Evolutionary conservation across 1,140 invertebrate genomes (phyloP).

Genomic region (Heliconius himera): DNA sequence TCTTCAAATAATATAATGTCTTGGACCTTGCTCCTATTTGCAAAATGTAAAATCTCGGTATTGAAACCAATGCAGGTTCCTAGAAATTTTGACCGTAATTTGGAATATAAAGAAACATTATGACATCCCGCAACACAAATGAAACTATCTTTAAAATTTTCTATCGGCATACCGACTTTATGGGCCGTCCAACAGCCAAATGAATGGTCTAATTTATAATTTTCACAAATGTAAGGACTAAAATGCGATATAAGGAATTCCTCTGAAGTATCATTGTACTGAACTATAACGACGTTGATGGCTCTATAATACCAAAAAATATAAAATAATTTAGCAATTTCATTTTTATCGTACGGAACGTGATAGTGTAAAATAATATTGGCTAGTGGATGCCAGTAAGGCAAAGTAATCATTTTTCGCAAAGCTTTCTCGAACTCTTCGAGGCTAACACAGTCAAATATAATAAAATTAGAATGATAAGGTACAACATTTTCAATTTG

Average conservation of each 20-base stretch:
- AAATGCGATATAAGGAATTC: slow-evolving; percentile 50
- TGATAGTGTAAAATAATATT: slow-evolving; percentile 63
- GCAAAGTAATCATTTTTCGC: slow-evolving; percentile 44
- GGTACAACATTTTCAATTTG: slow-evolving; percentile 53
- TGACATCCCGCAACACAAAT: slow-evolving; percentile 59
- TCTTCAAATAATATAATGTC: slow-evolving; percentile 59
- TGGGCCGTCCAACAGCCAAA: slow-evolving; percentile 63
- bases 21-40: slow-evolving; percentile 36
- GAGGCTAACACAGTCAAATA: slow-evolving; percentile 54
- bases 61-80: slow-evolving; percentile 69
- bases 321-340: slow-evolving; percentile 61
- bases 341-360: slow-evolving; percentile 36
- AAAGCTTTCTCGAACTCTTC: slow-evolving; percentile 56
- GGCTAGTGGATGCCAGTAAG: slow-evolving; percentile 66
- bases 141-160: slow-evolving; percentile 52
- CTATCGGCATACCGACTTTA: slow-evolving; percentile 57
- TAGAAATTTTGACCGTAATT: slow-evolving; percentile 54
- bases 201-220: slow-evolving; percentile 50
- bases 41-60: slow-evolving; percentile 47
- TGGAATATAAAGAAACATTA: slow-evolving; percentile 62
- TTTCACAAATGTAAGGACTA: slow-evolving; percentile 58
- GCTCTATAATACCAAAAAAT: slow-evolving; percentile 63
- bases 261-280: slow-evolving; percentile 49
- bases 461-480: slow-evolving; percentile 55
- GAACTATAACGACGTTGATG: slow-evolving; percentile 60